A percentile compares a stretch with the other conserved stretches of the same genome.
Evolutionary conservation across 30 jellyfish, hydroid and myxozoan genomes (phyloP).

Genomic region (Chrysaora quinquecirrha): DNA sequence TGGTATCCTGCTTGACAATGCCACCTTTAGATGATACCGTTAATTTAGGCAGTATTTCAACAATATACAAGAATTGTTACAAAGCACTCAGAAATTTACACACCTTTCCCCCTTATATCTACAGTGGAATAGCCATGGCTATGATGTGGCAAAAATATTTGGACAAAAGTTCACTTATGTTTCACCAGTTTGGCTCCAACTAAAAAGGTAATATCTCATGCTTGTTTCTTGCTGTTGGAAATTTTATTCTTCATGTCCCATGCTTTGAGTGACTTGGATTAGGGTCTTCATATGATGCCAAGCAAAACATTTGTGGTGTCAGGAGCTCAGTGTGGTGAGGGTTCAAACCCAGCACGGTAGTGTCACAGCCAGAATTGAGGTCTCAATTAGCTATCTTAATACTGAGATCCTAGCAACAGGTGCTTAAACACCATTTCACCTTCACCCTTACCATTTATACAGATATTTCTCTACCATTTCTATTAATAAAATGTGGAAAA

Average conservation of each 20-base stretch:
- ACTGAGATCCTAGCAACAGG: too few relatives aligned
- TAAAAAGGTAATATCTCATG: slow-evolving; percentile 24
- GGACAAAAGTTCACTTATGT: slow-evolving; percentile 69
- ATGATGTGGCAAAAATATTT: slow-evolving; percentile 90
- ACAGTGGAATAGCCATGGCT: slow-evolving; percentile 96
- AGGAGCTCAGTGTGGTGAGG: too few relatives aligned
- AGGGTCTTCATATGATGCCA: too few relatives aligned
- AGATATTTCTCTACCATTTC: too few relatives aligned
- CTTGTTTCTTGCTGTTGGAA: slow-evolving; percentile 8
- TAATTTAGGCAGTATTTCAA: background rate
- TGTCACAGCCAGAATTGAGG: too few relatives aligned
- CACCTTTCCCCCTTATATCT: background rate
- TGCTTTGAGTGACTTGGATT: too few relatives aligned
- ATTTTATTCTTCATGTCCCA: background rate
- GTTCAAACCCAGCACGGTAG: too few relatives aligned
- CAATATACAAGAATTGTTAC: background rate
- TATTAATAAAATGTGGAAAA: too few relatives aligned
- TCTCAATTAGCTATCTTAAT: too few relatives aligned
- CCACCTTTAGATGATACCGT: background rate
- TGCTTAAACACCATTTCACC: too few relatives aligned
- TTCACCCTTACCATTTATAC: too few relatives aligned
- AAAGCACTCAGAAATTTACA: background rate
- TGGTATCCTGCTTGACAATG: background rate
- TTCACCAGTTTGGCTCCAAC: slow-evolving; percentile 95
- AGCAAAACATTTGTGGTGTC: too few relatives aligned